phyloP scores from a whole-genome alignment of 2,888 invertebrate species.

The Lasioglossum lativentre region DNA sequence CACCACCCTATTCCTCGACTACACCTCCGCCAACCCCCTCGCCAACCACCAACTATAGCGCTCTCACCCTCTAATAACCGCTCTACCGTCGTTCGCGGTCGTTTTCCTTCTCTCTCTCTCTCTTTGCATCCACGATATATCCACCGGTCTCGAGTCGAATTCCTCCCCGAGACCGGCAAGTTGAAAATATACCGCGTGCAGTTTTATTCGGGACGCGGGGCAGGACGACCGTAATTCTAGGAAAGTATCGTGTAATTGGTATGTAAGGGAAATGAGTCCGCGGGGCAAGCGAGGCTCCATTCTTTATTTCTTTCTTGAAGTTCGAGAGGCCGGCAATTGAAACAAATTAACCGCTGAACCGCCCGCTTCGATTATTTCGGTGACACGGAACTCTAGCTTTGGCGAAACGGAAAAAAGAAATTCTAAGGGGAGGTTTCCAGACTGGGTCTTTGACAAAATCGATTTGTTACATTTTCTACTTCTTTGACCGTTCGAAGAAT shows the following conservation, averaged over 20 bases:
- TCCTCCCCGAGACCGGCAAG: conserved; percentile 19
- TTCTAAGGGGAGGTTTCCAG: not conserved
- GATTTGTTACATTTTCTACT: not conserved
- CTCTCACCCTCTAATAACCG: conserved; percentile 4
- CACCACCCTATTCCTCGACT: conserved; percentile 52
- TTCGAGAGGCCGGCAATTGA: not conserved
- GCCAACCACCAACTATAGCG: conserved; percentile 11
- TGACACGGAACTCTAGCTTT: not conserved
- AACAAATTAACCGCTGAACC: not conserved
- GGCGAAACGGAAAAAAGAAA: not conserved
- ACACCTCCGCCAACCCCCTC: conserved; percentile 22
- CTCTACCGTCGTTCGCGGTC: not conserved
- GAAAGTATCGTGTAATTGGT: conserved; percentile 51
- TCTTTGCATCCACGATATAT: conserved; percentile 38
- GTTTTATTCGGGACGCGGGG: conserved; percentile 17
- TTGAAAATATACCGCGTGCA: conserved; percentile 31
- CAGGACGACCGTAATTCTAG: conserved; percentile 18
- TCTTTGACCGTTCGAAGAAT: not conserved
- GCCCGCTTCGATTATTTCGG: not conserved
- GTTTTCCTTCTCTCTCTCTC: not conserved
- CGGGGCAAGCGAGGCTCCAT: not conserved
- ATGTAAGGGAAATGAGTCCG: conserved; percentile 9
- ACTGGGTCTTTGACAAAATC: not conserved
- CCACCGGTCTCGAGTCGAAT: conserved; percentile 49
- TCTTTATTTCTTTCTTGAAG: not conserved